Percentiles rank a stretch among this genome's conserved stretches.
These are phyloP conservation scores for Willowsia nigromaculata DNA, from an alignment of 2,888 invertebrate species.

Conservation along the genomic window DNA sequence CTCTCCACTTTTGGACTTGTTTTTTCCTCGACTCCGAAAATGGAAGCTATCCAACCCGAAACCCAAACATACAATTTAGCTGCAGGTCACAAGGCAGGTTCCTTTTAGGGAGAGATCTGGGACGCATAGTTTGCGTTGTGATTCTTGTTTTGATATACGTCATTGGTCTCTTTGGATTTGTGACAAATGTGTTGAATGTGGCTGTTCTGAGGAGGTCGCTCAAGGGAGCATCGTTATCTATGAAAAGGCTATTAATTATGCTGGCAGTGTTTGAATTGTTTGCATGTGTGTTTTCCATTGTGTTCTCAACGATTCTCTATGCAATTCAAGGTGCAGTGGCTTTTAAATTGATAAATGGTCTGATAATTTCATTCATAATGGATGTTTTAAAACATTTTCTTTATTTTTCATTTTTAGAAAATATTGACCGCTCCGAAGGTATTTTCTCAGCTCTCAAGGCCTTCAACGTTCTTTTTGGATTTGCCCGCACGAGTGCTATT, in stretches of 20 bases:
- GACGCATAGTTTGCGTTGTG: neutral
- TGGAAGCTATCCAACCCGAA: conserved; percentile 21
- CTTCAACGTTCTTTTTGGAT: conserved; percentile 13
- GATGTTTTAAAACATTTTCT: neutral
- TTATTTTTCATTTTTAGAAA: conserved; percentile 27
- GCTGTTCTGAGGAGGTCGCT: conserved; percentile 33
- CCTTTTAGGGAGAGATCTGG: neutral
- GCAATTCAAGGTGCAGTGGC: conserved; percentile 11
- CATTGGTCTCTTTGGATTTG: conserved; percentile 45
- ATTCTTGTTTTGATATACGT: conserved; percentile 25
- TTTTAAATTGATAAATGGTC: no score
- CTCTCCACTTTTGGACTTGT: conserved; percentile 51
- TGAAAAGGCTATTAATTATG: conserved; percentile 41
- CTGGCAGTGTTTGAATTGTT: conserved; percentile 47
- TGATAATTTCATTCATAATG: neutral
- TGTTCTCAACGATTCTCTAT: conserved; percentile 10
- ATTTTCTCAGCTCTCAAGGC: neutral
- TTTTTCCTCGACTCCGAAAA: conserved; percentile 52
- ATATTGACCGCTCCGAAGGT: conserved; percentile 10
- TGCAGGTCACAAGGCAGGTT: conserved; percentile 39
- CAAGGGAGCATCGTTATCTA: conserved; percentile 31
- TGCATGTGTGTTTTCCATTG: conserved; percentile 40
- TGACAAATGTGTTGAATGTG: conserved; percentile 57
- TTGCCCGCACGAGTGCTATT: conserved; percentile 22
- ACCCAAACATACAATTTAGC: neutral